Evolutionary conservation across 2,888 invertebrate species (phyloP).

Genomic region (Nomada ferruginata): DNA sequence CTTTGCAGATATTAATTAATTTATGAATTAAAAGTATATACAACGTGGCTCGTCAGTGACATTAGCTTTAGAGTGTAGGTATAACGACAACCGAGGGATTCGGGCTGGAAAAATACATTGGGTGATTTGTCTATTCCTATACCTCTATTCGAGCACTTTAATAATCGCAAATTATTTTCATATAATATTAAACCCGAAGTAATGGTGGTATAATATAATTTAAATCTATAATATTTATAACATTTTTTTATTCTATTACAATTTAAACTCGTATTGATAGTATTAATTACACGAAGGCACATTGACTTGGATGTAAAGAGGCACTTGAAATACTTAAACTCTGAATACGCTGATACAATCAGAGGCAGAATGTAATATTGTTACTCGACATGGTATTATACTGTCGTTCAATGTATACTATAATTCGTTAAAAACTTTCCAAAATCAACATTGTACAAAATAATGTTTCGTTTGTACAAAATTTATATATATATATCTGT

Average conservation of each 20-base stretch:
- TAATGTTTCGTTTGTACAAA: slow-evolving; percentile 2
- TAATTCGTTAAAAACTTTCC: slow-evolving; percentile 19
- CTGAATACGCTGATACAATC: background rate
- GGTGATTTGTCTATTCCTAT: too few species aligned
- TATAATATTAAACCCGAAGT: background rate
- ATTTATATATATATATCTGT: background rate
- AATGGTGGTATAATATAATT: slow-evolving; percentile 4
- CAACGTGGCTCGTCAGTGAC: too few species aligned
- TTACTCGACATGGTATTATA: background rate
- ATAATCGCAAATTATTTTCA: too few species aligned
- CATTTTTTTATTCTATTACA: slow-evolving; percentile 28
- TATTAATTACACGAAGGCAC: slow-evolving; percentile 37
- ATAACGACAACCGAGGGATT: too few species aligned
- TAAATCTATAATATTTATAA: background rate
- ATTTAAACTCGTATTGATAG: slow-evolving; percentile 3
- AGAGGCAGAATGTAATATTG: slow-evolving; percentile 19
- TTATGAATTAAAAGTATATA: background rate
- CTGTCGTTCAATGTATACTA: background rate
- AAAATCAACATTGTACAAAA: slow-evolving; percentile 47
- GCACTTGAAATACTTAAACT: slow-evolving; percentile 3
- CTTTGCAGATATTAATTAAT: too few species aligned
- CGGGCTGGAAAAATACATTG: too few species aligned
- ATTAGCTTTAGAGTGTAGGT: too few species aligned
- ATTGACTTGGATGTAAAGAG: slow-evolving; percentile 6
- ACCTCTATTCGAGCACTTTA: background rate